phyloP scores from a whole-genome alignment of 2,113 vertebrate genomes.

The Malurus cyaneus region DNA sequence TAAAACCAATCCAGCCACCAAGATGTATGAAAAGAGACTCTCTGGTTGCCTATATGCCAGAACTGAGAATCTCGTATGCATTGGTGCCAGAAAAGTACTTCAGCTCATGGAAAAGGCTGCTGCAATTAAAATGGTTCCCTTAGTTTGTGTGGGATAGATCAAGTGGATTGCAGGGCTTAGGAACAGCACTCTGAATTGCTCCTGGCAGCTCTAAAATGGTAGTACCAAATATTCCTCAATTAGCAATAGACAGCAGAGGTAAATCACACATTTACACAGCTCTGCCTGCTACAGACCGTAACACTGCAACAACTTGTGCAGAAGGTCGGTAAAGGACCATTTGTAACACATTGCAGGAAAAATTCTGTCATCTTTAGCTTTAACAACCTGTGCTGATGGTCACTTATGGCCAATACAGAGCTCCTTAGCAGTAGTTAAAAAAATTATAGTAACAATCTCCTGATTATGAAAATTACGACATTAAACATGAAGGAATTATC shows the following conservation, averaged over 20 bases:
- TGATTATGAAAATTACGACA: background rate
- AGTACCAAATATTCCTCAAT: background rate
- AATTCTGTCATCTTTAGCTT: background rate
- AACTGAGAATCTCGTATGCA: background rate
- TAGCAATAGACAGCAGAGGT: background rate
- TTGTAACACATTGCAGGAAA: background rate
- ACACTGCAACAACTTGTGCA: background rate
- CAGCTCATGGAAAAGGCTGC: background rate
- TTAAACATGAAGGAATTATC: background rate
- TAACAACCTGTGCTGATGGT: background rate
- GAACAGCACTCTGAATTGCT: background rate
- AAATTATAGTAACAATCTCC: background rate
- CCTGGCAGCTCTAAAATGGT: background rate
- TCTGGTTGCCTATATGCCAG: background rate
- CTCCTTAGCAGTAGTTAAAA: background rate
- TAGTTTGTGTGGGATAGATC: background rate
- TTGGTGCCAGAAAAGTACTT: background rate
- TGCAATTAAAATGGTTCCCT: background rate
- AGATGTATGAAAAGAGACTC: background rate
- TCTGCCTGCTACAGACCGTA: background rate
- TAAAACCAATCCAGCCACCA: background rate
- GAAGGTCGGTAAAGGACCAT: background rate
- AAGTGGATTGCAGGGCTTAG: background rate
- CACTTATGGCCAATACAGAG: background rate
- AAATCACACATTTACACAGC: background rate